phyloP scores from a whole-genome alignment of 2,797 vertebrate species.

The Tarsius wallacei region DNA sequence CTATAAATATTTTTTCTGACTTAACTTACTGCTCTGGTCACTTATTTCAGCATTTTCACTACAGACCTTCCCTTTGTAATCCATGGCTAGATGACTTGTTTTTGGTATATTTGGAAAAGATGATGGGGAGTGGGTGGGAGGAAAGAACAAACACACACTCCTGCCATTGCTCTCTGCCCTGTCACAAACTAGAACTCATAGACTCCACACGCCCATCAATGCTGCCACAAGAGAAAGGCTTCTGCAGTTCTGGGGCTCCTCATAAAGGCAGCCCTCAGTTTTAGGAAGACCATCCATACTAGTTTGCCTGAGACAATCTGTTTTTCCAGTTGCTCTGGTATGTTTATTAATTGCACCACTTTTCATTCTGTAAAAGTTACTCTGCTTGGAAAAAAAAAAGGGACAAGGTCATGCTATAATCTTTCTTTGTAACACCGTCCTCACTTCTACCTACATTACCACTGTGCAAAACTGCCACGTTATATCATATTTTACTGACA shows the following conservation, averaged over 20 bases:
- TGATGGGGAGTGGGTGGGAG: not conserved
- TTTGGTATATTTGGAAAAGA: not conserved
- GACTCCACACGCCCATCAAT: fast-evolving
- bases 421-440: not conserved
- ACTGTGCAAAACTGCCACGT: not conserved
- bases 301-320: not conserved
- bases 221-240: not conserved
- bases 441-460: not conserved
- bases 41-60: constrained; percentile 5
- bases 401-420: not conserved
- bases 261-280: not conserved
- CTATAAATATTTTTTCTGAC: not conserved
- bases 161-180: not conserved
- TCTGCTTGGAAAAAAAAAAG: not conserved
- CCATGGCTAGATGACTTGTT: not conserved
- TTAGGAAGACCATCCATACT: not conserved
- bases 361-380: not conserved
- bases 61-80: not conserved
- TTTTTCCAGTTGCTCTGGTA: not conserved
- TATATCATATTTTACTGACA: not conserved
- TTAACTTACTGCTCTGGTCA: not conserved
- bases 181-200: not conserved
- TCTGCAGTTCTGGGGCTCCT: not conserved
- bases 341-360: not conserved
- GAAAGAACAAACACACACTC: not conserved